These are phyloP conservation scores for Orthosia gracilis DNA, from an alignment of 2,888 invertebrate species.

Conservation along the genomic window DNA sequence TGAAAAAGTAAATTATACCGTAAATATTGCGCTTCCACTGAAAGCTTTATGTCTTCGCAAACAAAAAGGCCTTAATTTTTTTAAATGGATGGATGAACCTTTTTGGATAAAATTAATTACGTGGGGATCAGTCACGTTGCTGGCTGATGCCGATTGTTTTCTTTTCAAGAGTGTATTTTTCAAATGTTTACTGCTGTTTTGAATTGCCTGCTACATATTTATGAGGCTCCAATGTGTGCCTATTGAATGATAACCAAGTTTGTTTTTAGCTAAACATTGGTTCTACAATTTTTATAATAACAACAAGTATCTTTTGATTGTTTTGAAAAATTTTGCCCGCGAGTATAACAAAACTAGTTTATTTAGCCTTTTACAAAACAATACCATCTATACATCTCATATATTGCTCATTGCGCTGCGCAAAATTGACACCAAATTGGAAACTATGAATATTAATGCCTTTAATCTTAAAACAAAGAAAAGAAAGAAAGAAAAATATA, in stretches of 20 bases:
- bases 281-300: background rate
- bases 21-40: constrained; percentile 38
- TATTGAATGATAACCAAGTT: too few relatives aligned
- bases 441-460: too few relatives aligned
- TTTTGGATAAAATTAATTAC: constrained; percentile 52
- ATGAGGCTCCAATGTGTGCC: background rate
- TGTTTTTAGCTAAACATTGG: background rate
- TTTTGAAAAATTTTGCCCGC: too few relatives aligned
- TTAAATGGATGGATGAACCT: background rate
- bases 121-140: constrained; percentile 2
- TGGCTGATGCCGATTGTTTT: constrained; percentile 1
- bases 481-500: too few relatives aligned
- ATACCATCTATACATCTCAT: too few relatives aligned
- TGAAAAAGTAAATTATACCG: constrained; percentile 52
- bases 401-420: too few relatives aligned
- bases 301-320: too few relatives aligned
- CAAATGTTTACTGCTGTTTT: background rate
- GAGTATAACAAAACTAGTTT: too few relatives aligned
- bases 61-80: constrained; percentile 38
- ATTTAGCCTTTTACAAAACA: too few relatives aligned
- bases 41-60: constrained; percentile 50
- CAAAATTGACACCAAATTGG: too few relatives aligned
- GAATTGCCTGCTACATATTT: background rate
- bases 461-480: too few relatives aligned
- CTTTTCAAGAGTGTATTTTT: background rate